Percentiles rank a stretch among this genome's conserved stretches.
Evolutionary conservation across 2,113 vertebrate species (phyloP).

Genomic region (Antennarius striatus): DNA sequence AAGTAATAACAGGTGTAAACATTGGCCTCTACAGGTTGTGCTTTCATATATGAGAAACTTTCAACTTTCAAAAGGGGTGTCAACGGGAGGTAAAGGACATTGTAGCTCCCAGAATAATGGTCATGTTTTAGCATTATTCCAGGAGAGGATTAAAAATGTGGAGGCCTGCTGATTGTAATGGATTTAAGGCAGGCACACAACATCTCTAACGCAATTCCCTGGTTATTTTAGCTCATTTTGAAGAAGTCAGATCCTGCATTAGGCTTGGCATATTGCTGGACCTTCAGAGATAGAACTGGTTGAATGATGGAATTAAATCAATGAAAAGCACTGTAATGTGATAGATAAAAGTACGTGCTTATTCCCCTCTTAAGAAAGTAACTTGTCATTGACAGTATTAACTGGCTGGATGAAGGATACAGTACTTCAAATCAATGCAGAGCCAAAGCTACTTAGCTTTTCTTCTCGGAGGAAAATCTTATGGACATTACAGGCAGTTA

Average conservation of each 20-base stretch:
- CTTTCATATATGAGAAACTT: conserved; percentile 5
- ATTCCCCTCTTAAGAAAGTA: conserved; percentile 22
- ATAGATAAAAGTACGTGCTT: conserved; percentile 44
- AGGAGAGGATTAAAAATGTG: conserved; percentile 22
- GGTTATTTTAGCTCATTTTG: conserved; percentile 32
- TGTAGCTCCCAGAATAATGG: conserved; percentile 20
- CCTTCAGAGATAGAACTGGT: conserved; percentile 24
- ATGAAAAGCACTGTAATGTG: conserved; percentile 34
- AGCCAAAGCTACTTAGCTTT: conserved; percentile 2
- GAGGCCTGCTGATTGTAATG: conserved; percentile 38
- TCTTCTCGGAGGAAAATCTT: neutral
- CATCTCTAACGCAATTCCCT: conserved; percentile 2
- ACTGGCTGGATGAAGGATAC: conserved; percentile 18
- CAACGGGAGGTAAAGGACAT: conserved; percentile 7
- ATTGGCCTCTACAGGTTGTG: neutral
- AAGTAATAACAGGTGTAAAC: neutral
- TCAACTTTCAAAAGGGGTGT: conserved; percentile 6
- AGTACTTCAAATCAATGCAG: conserved; percentile 6
- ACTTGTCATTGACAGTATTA: conserved; percentile 32
- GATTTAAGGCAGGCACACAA: conserved; percentile 7
- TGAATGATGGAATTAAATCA: conserved; percentile 38
- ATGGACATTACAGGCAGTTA: neutral
- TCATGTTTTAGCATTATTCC: conserved; percentile 30
- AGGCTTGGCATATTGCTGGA: conserved; percentile 35
- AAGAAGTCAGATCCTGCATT: conserved; percentile 20